phyloP scores from a whole-genome alignment of 2,797 vertebrate species.

The Enteromius mattozi region DNA sequence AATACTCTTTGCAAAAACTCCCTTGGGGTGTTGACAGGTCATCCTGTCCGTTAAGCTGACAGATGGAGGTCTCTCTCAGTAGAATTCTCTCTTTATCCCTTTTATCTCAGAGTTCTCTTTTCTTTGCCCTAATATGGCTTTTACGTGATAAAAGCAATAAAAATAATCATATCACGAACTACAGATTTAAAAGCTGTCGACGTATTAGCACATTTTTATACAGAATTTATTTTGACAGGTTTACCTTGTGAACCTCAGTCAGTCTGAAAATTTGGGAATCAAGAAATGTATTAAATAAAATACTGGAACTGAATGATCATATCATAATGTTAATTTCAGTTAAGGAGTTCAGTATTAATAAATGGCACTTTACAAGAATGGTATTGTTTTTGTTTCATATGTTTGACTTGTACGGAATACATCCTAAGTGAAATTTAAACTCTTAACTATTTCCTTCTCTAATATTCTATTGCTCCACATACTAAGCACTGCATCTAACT shows the following conservation, averaged over 20 bases:
- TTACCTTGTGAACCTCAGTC: background rate
- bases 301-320: background rate
- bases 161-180: slow-evolving; percentile 6
- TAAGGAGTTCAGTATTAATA: background rate
- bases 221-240: background rate
- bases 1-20: slow-evolving; percentile 21
- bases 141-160: slow-evolving; percentile 6
- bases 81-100: slow-evolving; percentile 38
- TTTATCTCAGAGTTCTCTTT: slow-evolving; percentile 36
- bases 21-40: slow-evolving; percentile 23
- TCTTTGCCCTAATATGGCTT: slow-evolving; percentile 25
- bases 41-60: slow-evolving; percentile 39
- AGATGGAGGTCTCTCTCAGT: slow-evolving; percentile 47
- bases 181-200: background rate
- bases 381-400: background rate
- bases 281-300: background rate
- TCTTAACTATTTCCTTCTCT: background rate
- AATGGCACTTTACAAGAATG: background rate
- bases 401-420: background rate
- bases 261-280: background rate
- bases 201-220: background rate
- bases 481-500: slow-evolving; percentile 10
- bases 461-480: background rate
- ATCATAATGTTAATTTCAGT: background rate
- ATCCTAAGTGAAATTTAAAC: background rate